phyloP scores from a whole-genome alignment of 2,888 invertebrate species.

The Chymomyza caudatula region DNA sequence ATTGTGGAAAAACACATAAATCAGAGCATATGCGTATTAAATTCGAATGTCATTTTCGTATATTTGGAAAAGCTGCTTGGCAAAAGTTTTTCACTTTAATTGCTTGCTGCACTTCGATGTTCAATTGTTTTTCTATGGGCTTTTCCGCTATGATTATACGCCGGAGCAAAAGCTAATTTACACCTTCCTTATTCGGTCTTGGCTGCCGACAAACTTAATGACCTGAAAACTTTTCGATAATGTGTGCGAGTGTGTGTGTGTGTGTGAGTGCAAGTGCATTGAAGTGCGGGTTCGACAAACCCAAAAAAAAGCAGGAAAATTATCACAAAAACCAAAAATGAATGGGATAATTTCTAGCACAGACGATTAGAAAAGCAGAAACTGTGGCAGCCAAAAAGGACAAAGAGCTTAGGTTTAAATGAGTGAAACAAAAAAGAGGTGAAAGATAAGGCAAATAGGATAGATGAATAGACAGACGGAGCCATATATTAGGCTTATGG shows the following conservation, averaged over 20 bases:
- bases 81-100: slow-evolving; percentile 40
- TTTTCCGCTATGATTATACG: slow-evolving; percentile 1
- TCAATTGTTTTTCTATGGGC: slow-evolving; percentile 63
- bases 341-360: slow-evolving; percentile 57
- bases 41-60: slow-evolving; percentile 33
- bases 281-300: slow-evolving; percentile 21
- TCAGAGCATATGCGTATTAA: slow-evolving; percentile 69
- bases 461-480: slow-evolving; percentile 18
- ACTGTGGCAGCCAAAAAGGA: slow-evolving; percentile 29
- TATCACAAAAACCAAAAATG: slow-evolving; percentile 53
- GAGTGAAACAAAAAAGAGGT: slow-evolving; percentile 18
- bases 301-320: slow-evolving; percentile 33
- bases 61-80: background rate
- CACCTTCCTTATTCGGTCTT: slow-evolving; percentile 31
- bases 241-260: slow-evolving; percentile 41
- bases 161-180: slow-evolving; percentile 28
- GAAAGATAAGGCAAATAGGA: slow-evolving; percentile 32
- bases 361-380: slow-evolving; percentile 59
- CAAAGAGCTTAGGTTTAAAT: slow-evolving; percentile 21
- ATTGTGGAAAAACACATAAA: slow-evolving; percentile 65
- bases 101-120: slow-evolving; percentile 38
- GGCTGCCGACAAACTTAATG: slow-evolving; percentile 76
- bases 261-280: slow-evolving; percentile 10
- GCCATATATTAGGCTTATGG: slow-evolving; percentile 20
- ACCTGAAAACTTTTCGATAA: slow-evolving; percentile 78